These are phyloP conservation scores for Rhinogobio ventralis DNA, from an alignment of 2,797 vertebrate genomes.

Conservation along the genomic window DNA sequence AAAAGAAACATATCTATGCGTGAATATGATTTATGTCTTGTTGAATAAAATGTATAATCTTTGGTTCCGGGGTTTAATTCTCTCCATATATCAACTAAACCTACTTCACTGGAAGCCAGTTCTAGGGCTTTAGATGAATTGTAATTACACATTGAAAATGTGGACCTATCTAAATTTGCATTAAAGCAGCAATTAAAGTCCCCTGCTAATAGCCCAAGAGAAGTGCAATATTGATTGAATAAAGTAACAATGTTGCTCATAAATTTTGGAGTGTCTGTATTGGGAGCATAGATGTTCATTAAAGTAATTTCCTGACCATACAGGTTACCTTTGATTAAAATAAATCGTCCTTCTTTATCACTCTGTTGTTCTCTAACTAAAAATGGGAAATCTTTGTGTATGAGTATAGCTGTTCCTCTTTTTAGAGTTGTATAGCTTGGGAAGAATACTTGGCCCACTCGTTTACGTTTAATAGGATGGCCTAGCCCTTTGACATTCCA, in stretches of 20 bases:
- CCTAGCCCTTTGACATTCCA: no score
- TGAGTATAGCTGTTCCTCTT: no score
- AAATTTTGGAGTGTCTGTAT: constrained; percentile 33
- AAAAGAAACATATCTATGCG: no score
- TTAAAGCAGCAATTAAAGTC: constrained; percentile 18
- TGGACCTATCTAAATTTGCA: neutral
- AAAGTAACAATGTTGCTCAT: constrained; percentile 14
- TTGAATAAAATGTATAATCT: no score
- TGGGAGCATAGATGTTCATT: constrained; percentile 39
- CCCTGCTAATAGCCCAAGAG: constrained; percentile 4
- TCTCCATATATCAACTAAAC: constrained; percentile 18
- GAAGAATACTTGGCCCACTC: no score
- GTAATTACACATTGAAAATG: neutral
- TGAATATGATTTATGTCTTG: no score
- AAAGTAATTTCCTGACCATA: constrained; percentile 30
- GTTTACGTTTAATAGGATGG: no score
- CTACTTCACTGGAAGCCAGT: constrained; percentile 3
- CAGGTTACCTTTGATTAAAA: constrained; percentile 15
- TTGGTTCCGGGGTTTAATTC: no score
- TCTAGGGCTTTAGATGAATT: constrained; percentile 38
- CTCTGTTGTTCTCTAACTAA: constrained; percentile 16
- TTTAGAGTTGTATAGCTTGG: no score
- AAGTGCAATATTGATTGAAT: neutral
- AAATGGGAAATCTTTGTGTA: no score
- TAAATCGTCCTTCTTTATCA: neutral